A percentile compares a stretch with the other conserved stretches of the same genome.
Evolutionary conservation across 2,113 vertebrate species (phyloP).

Genomic region (Coptodon bakossiorum): DNA sequence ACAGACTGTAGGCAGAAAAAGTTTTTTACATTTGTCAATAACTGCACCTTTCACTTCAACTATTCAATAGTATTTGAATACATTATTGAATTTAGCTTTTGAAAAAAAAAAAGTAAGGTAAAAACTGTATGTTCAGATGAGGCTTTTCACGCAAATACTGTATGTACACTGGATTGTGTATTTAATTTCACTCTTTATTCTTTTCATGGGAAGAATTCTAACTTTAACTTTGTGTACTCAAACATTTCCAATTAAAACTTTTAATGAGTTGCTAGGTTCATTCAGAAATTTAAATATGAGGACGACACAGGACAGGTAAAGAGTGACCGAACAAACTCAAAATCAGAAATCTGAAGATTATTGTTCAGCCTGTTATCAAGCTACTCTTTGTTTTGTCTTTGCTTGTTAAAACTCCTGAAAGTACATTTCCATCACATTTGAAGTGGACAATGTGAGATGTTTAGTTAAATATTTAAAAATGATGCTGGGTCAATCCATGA

Average conservation of each 20-base stretch:
- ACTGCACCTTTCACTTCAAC: not conserved
- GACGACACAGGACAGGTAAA: not conserved
- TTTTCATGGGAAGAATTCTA: not conserved
- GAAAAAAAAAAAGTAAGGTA: not conserved
- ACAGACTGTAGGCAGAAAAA: not conserved
- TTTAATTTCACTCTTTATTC: not conserved
- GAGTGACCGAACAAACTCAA: not conserved
- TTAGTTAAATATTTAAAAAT: not conserved
- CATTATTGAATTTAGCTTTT: not conserved
- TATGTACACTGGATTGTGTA: not conserved
- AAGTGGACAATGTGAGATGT: not conserved
- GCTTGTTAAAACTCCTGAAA: not conserved
- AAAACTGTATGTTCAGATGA: not conserved
- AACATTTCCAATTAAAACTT: not conserved
- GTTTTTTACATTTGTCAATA: not conserved
- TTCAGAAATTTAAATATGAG: not conserved
- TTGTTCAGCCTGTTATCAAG: not conserved
- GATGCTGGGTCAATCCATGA: not conserved
- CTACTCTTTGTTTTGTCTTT: not conserved
- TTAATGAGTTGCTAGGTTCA: not conserved
- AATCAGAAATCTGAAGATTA: not conserved
- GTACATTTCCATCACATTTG: not conserved
- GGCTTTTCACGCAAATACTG: rapidly evolving
- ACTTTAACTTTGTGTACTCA: not conserved
- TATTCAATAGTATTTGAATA: not conserved